Percentiles rank a stretch among this genome's conserved stretches.
Conservation (phyloP, 2,113 vertebrate genomes). For the Opisthocomus hoazin region DNA sequence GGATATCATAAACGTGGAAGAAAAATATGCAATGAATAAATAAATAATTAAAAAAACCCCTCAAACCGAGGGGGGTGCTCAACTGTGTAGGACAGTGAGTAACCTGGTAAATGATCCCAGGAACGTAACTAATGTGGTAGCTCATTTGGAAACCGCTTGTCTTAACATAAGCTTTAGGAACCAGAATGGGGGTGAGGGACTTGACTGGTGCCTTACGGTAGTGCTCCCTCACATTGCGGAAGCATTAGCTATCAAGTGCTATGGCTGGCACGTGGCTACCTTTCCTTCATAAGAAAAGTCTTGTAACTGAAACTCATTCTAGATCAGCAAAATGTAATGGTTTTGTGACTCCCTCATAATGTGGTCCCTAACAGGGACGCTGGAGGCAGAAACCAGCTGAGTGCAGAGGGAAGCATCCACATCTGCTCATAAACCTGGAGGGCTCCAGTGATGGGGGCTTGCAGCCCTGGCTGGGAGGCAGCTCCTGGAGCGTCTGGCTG, state of each 20-base stretch:
- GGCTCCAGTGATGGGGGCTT: not conserved
- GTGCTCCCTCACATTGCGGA: not conserved
- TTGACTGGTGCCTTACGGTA: not conserved
- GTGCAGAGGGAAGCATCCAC: not conserved
- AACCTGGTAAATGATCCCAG: not conserved
- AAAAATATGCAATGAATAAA: not conserved
- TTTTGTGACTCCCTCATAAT: not conserved
- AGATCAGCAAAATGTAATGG: not conserved
- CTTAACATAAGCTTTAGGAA: not conserved
- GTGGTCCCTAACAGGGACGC: not conserved
- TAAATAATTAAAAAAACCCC: fast-evolving
- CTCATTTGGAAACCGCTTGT: not conserved
- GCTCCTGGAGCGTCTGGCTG: not conserved
- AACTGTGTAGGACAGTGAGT: not conserved
- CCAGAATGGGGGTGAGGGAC: not conserved
- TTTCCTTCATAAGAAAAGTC: not conserved
- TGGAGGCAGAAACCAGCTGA: not conserved
- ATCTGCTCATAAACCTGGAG: not conserved
- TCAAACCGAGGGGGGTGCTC: not conserved
- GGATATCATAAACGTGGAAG: not conserved
- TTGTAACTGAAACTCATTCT: not conserved
- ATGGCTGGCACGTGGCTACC: not conserved
- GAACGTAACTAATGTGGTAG: not conserved
- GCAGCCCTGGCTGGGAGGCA: not conserved
- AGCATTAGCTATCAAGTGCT: not conserved